Evolutionary conservation across 2,888 invertebrate species (phyloP).

Genomic region (Zelleria hepariella): DNA sequence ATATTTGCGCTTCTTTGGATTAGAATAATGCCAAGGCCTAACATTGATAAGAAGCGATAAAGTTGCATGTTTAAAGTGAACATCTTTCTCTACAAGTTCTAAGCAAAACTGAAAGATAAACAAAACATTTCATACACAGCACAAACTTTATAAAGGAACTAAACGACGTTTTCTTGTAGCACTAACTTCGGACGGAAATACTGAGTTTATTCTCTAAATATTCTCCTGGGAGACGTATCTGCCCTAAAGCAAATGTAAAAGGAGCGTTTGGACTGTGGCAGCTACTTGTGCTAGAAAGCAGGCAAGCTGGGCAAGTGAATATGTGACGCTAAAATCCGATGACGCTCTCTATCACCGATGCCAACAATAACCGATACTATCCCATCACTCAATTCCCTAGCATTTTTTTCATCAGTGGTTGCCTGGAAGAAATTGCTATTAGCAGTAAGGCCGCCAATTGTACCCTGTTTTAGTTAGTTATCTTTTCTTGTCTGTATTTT

Average conservation of each 20-base stretch:
- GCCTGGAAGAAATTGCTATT: too few relatives aligned
- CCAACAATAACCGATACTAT: background rate
- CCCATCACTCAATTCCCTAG: background rate
- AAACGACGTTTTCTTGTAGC: slow-evolving; percentile 6
- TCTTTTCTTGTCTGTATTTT: too few relatives aligned
- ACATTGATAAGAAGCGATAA: too few relatives aligned
- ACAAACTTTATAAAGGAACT: background rate
- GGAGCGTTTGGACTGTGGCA: slow-evolving; percentile 6
- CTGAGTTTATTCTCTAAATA: slow-evolving; percentile 68
- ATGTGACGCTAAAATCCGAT: background rate
- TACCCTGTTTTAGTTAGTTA: too few relatives aligned
- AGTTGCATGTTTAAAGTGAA: background rate
- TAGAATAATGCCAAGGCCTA: too few relatives aligned
- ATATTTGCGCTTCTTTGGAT: too few relatives aligned
- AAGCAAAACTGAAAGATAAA: background rate
- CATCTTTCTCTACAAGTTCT: background rate
- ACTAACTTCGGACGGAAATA: slow-evolving; percentile 48
- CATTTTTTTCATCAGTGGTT: too few relatives aligned
- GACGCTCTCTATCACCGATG: background rate
- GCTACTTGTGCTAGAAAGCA: slow-evolving; percentile 27
- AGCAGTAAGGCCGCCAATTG: too few relatives aligned
- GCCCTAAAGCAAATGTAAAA: slow-evolving; percentile 28
- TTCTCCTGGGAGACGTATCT: slow-evolving; percentile 47
- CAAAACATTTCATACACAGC: background rate
- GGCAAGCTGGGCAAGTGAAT: slow-evolving; percentile 25